A percentile compares a stretch with the other conserved stretches of the same genome.
Evolutionary conservation across 2,113 vertebrate genomes (phyloP).

Genomic region (Grus americana): DNA sequence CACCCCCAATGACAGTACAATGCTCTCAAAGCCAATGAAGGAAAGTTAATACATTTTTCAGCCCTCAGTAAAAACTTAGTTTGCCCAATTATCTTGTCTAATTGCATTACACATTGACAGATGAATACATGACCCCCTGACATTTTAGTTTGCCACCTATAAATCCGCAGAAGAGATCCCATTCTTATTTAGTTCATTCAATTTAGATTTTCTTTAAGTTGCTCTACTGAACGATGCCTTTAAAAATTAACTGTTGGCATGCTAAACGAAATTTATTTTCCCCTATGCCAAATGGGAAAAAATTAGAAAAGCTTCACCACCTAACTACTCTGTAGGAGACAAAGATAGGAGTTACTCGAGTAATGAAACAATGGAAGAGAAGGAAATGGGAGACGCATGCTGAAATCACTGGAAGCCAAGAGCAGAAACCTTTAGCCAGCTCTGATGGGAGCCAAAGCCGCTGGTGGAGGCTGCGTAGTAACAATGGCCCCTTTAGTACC

Average conservation of each 20-base stretch:
- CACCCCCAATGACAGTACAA: background rate
- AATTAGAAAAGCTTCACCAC: background rate
- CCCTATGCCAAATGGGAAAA: background rate
- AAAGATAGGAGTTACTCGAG: background rate
- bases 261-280: background rate
- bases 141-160: conserved; percentile 57
- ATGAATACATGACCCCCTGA: conserved; percentile 57
- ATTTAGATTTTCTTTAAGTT: conserved; percentile 21
- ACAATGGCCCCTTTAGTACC: background rate
- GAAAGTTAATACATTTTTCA: conserved; percentile 61
- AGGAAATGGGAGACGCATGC: fast-evolving
- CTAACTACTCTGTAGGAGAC: background rate
- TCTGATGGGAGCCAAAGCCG: background rate
- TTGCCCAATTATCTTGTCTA: conserved; percentile 73
- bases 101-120: conserved; percentile 75
- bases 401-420: background rate
- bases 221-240: background rate
- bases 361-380: background rate
- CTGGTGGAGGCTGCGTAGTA: fast-evolving
- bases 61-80: conserved; percentile 21
- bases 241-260: conserved; percentile 31
- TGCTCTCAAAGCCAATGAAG: background rate
- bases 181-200: conserved; percentile 20
- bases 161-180: conserved; percentile 10
- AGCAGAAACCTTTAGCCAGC: background rate